Percentiles rank a stretch among this genome's conserved stretches.
Conservation (phyloP, 1,140 invertebrate genomes). For the Zaprionus gabonicus region DNA sequence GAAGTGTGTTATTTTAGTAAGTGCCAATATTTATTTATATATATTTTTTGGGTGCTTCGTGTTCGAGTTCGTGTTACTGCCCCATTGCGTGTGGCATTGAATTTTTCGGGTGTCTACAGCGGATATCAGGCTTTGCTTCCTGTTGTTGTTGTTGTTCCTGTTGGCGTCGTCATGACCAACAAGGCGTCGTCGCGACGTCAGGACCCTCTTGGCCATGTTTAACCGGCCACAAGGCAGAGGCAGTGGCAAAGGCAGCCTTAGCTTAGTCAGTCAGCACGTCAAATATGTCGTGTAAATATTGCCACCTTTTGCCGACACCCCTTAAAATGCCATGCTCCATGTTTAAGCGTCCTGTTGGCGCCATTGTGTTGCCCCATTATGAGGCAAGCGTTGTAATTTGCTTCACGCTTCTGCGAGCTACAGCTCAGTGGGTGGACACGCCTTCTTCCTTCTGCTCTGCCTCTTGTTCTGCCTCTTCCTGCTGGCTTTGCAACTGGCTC, state of each 20-base stretch:
- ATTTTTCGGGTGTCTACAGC: constrained; percentile 24
- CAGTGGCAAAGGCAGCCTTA: constrained; percentile 27
- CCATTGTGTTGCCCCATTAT: constrained; percentile 55
- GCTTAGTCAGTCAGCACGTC: constrained; percentile 47
- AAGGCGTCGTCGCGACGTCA: constrained; percentile 22
- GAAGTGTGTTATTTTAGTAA: neutral
- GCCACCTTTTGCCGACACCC: constrained; percentile 53
- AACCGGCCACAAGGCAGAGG: constrained; percentile 50
- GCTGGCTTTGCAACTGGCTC: neutral
- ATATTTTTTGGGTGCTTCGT: neutral
- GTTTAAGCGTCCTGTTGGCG: constrained; percentile 54
- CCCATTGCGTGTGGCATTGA: constrained; percentile 40
- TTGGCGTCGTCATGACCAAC: constrained; percentile 57
- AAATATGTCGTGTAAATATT: constrained; percentile 71
- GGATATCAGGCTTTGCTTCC: constrained; percentile 42
- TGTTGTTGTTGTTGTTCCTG: constrained; percentile 33
- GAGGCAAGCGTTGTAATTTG: constrained; percentile 47
- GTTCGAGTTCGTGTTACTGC: neutral
- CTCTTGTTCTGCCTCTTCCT: constrained; percentile 5
- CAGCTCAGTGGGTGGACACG: constrained; percentile 4
- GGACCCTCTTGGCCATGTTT: constrained; percentile 40
- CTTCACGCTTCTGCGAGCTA: constrained; percentile 9
- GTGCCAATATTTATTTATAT: constrained; percentile 5
- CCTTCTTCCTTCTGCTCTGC: constrained; percentile 28
- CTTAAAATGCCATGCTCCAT: constrained; percentile 12